Evolutionary conservation across 2,113 vertebrate species (phyloP).

Genomic region (Phrynocephalus versicolor): DNA sequence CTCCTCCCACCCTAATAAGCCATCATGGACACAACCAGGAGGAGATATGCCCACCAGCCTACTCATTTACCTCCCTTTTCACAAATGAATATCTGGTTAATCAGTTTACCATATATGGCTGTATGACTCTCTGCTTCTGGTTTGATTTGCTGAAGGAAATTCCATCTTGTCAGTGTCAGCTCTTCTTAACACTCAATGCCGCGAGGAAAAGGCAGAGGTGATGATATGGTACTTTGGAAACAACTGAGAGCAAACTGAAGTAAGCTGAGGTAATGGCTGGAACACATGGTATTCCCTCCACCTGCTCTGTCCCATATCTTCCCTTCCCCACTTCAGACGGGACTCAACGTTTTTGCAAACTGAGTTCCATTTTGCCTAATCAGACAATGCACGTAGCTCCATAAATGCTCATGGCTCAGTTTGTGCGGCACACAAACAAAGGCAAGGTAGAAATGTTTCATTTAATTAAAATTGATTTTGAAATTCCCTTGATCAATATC

Average conservation of each 20-base stretch:
- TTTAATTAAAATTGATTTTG: slow-evolving; percentile 87
- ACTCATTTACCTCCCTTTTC: neutral
- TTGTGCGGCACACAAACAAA: slow-evolving; percentile 76
- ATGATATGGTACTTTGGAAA: neutral
- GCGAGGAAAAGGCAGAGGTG: neutral
- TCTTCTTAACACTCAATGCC: slow-evolving; percentile 20
- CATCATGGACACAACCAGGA: neutral
- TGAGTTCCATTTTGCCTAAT: slow-evolving; percentile 45
- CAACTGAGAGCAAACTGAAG: slow-evolving; percentile 26
- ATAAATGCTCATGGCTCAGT: slow-evolving; percentile 58
- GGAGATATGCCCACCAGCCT: neutral
- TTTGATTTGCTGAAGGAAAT: neutral
- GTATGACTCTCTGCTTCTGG: neutral
- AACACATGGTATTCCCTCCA: neutral
- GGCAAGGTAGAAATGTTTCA: slow-evolving; percentile 82
- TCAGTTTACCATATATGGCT: neutral
- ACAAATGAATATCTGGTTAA: neutral
- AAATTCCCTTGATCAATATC: slow-evolving; percentile 82
- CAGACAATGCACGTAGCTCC: slow-evolving; percentile 50
- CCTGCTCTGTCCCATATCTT: slow-evolving; percentile 8
- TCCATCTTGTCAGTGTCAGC: neutral
- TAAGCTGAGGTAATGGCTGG: neutral
- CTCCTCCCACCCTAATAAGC: neutral
- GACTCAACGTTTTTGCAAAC: slow-evolving; percentile 48
- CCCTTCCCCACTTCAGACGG: neutral